Base-by-base conservation (phyloP, 2,113 vertebrate species). In the Solea solea region DNA sequence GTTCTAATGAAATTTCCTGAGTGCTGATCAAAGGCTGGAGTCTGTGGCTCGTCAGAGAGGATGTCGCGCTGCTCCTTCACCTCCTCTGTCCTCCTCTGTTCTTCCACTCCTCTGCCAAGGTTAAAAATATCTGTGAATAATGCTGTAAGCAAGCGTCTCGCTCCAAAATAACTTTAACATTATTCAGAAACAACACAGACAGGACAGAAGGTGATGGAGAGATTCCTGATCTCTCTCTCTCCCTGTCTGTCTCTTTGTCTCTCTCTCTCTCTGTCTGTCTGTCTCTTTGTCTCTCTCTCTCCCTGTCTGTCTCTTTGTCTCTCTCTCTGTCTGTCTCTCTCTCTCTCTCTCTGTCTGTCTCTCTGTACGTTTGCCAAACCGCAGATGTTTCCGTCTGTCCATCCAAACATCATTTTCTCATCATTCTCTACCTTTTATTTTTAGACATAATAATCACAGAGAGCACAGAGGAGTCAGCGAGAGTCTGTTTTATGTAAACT, bases 1-100 rank as follows among this genome's bases (percentile, higher is more conserved):
- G 72, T 81, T 75, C 84, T 90, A 86, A 90, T 86, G 84, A 89
- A 82, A 90, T 89, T 88, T 91, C 87, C 89, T 92, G 88, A 89
- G 80, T 80, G 74, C 79, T 90, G 86, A 91, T 92, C 86, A 90
- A 90, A 90, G 84, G 57, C 60, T 12, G n/a, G 59, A 65, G 85
- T 69, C 86, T 90, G 79, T 62, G 71, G 44, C 81, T 83, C 64
- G 80, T 90, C 86, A 89, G n/a, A 78, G 64, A 86, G 72, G 62
- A 83, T 64, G 79, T 73, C 42, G 44, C 44, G 7, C 34, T 7
- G 50, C 78, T 84, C 63, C 66, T 76, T 64, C 56, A 82, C 76
- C 75, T 80, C 41, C 73, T 14, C 66, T 78, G 84, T 58, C 70
- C 74, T 69, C 57, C 78, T 62, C 52, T 41, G 62, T 82, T 54